phyloP scores from a whole-genome alignment of 2,797 vertebrate species.

The Enteromius viviparus region DNA sequence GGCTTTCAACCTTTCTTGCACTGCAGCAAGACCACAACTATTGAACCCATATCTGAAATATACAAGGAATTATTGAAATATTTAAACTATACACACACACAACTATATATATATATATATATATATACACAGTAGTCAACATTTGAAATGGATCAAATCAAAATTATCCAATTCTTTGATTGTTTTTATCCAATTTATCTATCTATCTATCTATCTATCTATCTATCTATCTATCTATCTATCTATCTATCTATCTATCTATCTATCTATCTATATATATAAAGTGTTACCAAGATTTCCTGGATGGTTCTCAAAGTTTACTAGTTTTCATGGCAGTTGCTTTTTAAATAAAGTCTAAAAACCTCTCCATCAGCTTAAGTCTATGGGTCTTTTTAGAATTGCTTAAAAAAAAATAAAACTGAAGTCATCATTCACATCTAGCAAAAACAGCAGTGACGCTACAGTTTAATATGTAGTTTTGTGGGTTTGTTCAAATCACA shows the following conservation, averaged over 20 bases:
- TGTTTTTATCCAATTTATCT: too few species aligned
- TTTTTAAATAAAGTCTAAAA: not conserved
- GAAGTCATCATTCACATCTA: not conserved
- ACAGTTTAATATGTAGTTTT: not conserved
- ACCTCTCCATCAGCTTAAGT: not conserved
- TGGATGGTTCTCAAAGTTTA: not conserved
- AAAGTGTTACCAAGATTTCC: not conserved
- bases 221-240: too few species aligned
- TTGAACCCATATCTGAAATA: slow-evolving; percentile 92
- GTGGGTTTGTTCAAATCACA: slow-evolving; percentile 4
- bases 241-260: too few species aligned
- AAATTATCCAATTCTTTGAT: too few species aligned
- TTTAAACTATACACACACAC: not conserved
- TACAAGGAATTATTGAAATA: not conserved
- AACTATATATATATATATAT: too few species aligned
- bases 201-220: too few species aligned
- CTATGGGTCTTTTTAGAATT: not conserved
- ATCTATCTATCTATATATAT: too few species aligned
- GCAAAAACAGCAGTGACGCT: not conserved
- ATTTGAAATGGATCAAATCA: too few species aligned
- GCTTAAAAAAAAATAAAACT: not conserved
- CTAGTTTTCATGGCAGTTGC: not conserved
- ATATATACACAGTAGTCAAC: too few species aligned
- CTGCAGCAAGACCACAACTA: slow-evolving; percentile 84
- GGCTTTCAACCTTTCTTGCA: slow-evolving; percentile 80